These are phyloP conservation scores for Phocides pigmalion DNA, from an alignment of 1,140 invertebrate genomes.

Conservation along the genomic window DNA sequence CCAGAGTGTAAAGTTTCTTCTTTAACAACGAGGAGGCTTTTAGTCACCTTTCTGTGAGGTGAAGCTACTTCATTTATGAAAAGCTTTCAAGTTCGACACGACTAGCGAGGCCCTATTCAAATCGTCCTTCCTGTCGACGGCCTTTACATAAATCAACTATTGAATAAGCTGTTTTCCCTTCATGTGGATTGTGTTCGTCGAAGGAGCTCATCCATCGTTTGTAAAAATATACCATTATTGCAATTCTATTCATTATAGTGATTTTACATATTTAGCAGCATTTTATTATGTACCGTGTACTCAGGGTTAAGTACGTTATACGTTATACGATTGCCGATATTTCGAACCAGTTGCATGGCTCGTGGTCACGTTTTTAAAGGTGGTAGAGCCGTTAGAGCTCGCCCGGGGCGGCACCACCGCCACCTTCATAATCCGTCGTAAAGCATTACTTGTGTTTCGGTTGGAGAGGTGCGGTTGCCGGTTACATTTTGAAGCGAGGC, in stretches of 20 bases:
- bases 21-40: constrained; percentile 63
- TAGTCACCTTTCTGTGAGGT: constrained; percentile 62
- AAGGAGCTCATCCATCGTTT: constrained; percentile 23
- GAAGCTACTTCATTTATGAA: constrained; percentile 72
- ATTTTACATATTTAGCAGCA: too few species aligned
- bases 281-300: too few species aligned
- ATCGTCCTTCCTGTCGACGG: constrained; percentile 61
- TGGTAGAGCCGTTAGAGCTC: too few species aligned
- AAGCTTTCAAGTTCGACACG: constrained; percentile 74
- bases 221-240: constrained; percentile 2
- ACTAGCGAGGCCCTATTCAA: constrained; percentile 71
- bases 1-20: constrained; percentile 65
- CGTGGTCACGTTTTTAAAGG: too few species aligned
- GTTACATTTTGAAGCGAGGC: too few species aligned
- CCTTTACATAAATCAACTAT: constrained; percentile 77
- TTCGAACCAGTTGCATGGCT: too few species aligned
- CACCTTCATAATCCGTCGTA: too few species aligned
- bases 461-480: too few species aligned
- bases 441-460: too few species aligned
- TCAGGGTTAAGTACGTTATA: too few species aligned
- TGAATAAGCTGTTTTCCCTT: constrained; percentile 68
- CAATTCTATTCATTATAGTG: not conserved
- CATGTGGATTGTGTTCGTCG: constrained; percentile 44
- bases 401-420: too few species aligned
- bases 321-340: too few species aligned